phyloP scores from a whole-genome alignment of 2,113 vertebrate genomes.

The Tragelaphus buxtoni region DNA sequence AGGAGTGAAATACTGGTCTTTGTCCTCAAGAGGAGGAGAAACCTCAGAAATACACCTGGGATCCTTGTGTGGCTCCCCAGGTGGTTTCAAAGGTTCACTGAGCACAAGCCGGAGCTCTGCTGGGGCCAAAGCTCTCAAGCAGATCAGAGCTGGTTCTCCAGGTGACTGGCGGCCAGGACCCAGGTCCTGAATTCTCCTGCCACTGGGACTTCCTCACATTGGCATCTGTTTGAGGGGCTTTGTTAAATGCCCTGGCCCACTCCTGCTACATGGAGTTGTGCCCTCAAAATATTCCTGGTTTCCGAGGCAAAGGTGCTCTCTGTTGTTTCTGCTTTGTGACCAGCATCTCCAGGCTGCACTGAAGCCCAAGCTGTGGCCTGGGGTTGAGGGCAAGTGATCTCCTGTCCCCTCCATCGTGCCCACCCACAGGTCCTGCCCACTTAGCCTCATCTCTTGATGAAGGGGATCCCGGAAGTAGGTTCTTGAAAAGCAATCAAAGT shows the following conservation, averaged over 20 bases:
- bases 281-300: background rate
- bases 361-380: background rate
- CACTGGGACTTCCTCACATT: background rate
- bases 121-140: background rate
- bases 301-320: background rate
- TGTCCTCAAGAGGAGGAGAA: background rate
- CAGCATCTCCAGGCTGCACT: background rate
- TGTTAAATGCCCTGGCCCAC: background rate
- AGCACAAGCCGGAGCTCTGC: rapidly evolving
- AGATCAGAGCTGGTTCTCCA: background rate
- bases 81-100: background rate
- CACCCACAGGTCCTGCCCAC: background rate
- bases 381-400: background rate
- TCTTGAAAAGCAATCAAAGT: background rate
- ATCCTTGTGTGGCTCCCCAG: background rate
- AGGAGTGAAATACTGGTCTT: background rate
- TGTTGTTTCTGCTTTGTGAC: background rate
- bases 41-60: background rate
- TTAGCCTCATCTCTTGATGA: background rate
- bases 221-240: background rate
- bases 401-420: background rate
- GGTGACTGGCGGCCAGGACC: rapidly evolving
- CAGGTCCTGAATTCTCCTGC: background rate
- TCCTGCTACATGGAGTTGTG: background rate
- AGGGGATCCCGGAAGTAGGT: background rate